These are phyloP conservation scores for Mobula birostris DNA, from an alignment of 2,113 vertebrate genomes.

Conservation along the genomic window DNA sequence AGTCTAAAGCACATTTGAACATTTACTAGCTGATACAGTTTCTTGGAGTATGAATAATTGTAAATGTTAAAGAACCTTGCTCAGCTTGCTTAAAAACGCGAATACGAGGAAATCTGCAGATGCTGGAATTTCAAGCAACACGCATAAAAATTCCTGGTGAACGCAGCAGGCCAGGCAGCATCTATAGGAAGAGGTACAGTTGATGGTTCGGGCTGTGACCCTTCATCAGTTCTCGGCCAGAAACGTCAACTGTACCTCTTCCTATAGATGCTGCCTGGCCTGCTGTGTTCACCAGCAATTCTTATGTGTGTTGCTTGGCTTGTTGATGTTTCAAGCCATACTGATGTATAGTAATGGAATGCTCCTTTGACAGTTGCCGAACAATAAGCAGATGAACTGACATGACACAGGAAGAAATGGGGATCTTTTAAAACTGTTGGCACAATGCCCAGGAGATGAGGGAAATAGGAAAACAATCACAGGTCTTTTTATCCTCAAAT, in stretches of 20 bases:
- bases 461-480: background rate
- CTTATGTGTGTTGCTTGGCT: background rate
- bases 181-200: too few relatives aligned
- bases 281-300: too few relatives aligned
- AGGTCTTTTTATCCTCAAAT: background rate
- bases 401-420: background rate
- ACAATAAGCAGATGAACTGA: background rate
- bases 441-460: background rate
- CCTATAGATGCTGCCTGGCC: too few relatives aligned
- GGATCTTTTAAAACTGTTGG: background rate
- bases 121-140: too few relatives aligned
- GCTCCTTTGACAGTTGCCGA: background rate
- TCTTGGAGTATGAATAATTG: background rate
- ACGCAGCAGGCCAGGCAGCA: too few relatives aligned
- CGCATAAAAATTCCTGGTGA: too few relatives aligned
- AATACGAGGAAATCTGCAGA: too few relatives aligned
- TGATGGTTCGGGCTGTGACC: too few relatives aligned
- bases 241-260: too few relatives aligned
- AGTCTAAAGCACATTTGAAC: background rate
- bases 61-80: background rate
- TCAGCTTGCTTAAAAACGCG: background rate
- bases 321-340: background rate
- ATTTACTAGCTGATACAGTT: background rate
- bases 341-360: background rate
- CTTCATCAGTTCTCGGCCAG: too few relatives aligned